These are phyloP conservation scores for Eulemur coronatus DNA, from an alignment of 2,797 vertebrate genomes.

Conservation along the genomic window DNA sequence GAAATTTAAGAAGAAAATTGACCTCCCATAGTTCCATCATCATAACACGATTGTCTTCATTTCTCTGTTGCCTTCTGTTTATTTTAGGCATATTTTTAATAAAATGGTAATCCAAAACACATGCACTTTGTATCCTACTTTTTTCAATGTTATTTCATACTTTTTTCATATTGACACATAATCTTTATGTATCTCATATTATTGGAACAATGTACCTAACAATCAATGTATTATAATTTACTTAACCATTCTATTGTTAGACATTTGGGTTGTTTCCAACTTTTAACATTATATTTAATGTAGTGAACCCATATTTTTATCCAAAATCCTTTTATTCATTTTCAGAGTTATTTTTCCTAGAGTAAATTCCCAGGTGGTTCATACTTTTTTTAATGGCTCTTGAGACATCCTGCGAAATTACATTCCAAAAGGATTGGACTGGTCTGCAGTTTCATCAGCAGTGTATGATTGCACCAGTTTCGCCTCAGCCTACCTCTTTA, in stretches of 20 bases:
- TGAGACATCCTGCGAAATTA: not conserved
- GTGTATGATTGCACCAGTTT: not conserved
- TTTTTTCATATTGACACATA: conserved; percentile 8
- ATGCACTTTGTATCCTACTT: not conserved
- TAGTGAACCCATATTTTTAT: conserved; percentile 9
- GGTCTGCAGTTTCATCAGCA: not conserved
- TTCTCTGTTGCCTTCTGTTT: conserved; percentile 48
- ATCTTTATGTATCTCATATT: conserved; percentile 4
- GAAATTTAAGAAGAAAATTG: not conserved
- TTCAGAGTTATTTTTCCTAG: conserved; percentile 61
- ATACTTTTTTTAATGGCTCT: conserved; percentile 27
- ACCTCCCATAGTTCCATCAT: not conserved
- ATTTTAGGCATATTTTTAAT: conserved; percentile 55
- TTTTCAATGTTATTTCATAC: not conserved
- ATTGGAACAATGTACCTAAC: conserved; percentile 3
- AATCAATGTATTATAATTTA: not conserved
- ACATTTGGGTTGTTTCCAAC: not conserved
- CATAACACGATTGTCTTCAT: conserved; percentile 44
- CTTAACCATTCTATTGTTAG: not conserved
- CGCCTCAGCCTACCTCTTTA: not conserved
- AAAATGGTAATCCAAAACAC: conserved; percentile 7
- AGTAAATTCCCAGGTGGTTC: conserved; percentile 57
- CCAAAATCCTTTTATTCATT: conserved; percentile 15
- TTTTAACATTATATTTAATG: not conserved
- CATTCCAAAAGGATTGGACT: not conserved